phyloP scores from a whole-genome alignment of 2,113 vertebrate genomes.

The Ceuthmochares aereus region DNA sequence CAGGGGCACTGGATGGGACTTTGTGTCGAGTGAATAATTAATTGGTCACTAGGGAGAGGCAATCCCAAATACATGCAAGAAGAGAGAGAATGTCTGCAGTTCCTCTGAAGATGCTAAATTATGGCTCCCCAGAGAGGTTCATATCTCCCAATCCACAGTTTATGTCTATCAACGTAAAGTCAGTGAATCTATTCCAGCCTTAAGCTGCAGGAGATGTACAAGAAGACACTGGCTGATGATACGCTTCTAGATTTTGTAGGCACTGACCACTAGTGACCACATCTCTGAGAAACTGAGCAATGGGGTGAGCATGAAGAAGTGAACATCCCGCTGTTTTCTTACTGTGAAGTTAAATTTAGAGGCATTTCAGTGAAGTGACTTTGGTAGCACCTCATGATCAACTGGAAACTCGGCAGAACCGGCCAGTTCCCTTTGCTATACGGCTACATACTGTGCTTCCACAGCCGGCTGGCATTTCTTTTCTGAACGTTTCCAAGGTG shows the following conservation, averaged over 20 bases:
- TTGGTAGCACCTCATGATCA: neutral
- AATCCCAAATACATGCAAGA: neutral
- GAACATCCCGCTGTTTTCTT: neutral
- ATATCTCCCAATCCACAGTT: neutral
- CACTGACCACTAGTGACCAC: neutral
- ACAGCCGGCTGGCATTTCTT: slow-evolving; percentile 28
- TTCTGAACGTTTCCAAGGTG: slow-evolving; percentile 69
- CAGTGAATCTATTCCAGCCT: neutral
- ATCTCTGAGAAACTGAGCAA: neutral
- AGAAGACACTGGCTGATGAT: neutral
- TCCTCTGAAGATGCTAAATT: neutral
- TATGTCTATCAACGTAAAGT: neutral
- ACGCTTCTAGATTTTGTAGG: neutral
- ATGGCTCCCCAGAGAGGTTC: neutral
- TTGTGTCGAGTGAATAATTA: neutral
- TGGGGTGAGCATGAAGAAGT: rapidly evolving
- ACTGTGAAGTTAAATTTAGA: neutral
- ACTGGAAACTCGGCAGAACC: neutral
- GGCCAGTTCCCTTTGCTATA: neutral
- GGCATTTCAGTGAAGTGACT: neutral
- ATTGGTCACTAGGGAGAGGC: neutral
- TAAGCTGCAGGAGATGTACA: neutral
- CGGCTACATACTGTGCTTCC: neutral
- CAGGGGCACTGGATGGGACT: neutral
- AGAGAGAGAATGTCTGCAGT: neutral